These are phyloP conservation scores for Thymelicus sylvestris DNA, from an alignment of 2,888 invertebrate genomes.

Conservation along the genomic window DNA sequence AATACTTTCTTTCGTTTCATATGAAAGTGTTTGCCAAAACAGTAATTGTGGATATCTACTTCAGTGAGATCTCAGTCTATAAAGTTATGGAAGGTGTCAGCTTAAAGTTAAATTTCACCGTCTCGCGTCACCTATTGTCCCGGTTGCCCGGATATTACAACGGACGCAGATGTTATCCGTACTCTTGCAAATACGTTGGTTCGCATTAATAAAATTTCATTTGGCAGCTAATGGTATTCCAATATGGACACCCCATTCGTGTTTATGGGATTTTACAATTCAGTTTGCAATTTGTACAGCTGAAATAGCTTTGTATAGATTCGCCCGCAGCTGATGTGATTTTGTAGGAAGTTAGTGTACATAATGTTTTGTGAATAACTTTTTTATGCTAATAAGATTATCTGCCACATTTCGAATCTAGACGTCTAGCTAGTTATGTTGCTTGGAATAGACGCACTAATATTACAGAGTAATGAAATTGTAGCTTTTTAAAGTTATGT, in stretches of 20 bases:
- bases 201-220: slow-evolving; percentile 34
- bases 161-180: slow-evolving; percentile 31
- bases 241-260: slow-evolving; percentile 14
- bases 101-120: slow-evolving; percentile 47
- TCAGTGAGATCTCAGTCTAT: slow-evolving; percentile 2
- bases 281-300: slow-evolving; percentile 12
- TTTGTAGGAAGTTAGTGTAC: not conserved
- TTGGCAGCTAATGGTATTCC: slow-evolving; percentile 20
- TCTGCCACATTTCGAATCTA: not conserved
- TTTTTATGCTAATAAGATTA: not conserved
- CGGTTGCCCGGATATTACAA: slow-evolving; percentile 23
- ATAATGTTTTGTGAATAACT: not conserved
- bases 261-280: slow-evolving; percentile 21
- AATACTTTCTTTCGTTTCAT: no score
- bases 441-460: no score
- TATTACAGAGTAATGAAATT: no score
- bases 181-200: slow-evolving; percentile 28
- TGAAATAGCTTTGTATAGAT: slow-evolving; percentile 12
- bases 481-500: no score
- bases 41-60: no score
- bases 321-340: slow-evolving; percentile 6
- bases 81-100: slow-evolving; percentile 42
- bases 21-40: not conserved
- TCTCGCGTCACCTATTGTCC: slow-evolving; percentile 19
- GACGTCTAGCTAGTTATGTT: no score